These are phyloP conservation scores for Oxyteleia sp. DNA, from an alignment of 2,888 invertebrate genomes.

Conservation along the genomic window DNA sequence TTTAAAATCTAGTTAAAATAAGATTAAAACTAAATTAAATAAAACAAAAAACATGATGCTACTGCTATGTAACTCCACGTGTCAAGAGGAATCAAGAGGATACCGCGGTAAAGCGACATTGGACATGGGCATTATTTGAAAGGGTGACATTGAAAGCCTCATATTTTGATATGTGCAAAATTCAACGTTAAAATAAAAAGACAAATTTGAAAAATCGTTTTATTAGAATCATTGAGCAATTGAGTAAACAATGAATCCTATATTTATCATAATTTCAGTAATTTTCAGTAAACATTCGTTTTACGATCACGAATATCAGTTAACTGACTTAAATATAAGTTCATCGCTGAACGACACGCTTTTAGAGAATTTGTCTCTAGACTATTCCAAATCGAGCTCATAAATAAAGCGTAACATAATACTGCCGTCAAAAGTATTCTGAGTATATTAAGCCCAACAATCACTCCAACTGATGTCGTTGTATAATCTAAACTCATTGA, in stretches of 20 bases:
- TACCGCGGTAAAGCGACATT: too few species aligned
- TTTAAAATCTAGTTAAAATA: too few species aligned
- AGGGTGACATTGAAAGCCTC: too few species aligned
- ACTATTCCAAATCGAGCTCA: constrained; percentile 94
- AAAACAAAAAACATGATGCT: too few species aligned
- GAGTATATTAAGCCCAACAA: constrained; percentile 89
- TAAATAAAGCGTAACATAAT: constrained; percentile 91
- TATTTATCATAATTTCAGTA: not conserved
- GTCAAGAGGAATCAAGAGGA: too few species aligned
- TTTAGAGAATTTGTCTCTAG: constrained; percentile 93
- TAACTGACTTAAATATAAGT: constrained; percentile 87
- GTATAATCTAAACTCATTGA: constrained; percentile 83
- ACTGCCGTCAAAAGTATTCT: constrained; percentile 90
- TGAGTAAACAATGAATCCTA: not conserved
- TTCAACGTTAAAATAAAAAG: not conserved
- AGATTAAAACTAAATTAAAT: too few species aligned
- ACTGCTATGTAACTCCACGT: too few species aligned
- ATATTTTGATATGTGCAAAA: too few species aligned
- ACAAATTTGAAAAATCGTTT: not conserved
- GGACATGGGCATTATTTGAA: too few species aligned
- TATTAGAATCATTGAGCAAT: constrained; percentile 1
- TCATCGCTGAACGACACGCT: constrained; percentile 92
- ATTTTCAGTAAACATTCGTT: constrained; percentile 52
- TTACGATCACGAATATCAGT: constrained; percentile 75
- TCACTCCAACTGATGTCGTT: constrained; percentile 78